A percentile compares a stretch with the other conserved stretches of the same genome.
These are phyloP conservation scores for Odontesthes bonariensis DNA, from an alignment of 2,113 vertebrate species.

Conservation along the genomic window DNA sequence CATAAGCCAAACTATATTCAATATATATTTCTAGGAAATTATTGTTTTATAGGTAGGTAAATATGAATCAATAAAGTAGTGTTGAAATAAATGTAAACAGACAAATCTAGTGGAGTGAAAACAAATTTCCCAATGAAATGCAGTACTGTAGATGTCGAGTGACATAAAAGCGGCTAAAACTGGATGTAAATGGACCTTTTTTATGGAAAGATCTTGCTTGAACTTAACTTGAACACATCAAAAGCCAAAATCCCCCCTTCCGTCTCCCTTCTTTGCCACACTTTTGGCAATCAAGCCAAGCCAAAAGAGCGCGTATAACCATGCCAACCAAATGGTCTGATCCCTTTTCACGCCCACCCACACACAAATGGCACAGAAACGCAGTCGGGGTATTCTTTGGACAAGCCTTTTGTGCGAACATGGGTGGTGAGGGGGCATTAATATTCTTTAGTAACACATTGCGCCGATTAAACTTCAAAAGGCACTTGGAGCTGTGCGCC, in stretches of 20 bases:
- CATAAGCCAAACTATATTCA: too few relatives aligned
- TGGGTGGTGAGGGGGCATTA: conserved; percentile 63
- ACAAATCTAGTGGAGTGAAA: neutral
- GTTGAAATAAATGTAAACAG: neutral
- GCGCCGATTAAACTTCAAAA: conserved; percentile 65
- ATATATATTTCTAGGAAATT: too few relatives aligned
- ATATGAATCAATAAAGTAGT: too few relatives aligned
- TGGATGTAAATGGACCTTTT: neutral
- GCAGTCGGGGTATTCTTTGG: conserved; percentile 45
- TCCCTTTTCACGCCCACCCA: conserved; percentile 66
- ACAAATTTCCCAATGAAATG: neutral
- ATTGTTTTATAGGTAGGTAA: too few relatives aligned
- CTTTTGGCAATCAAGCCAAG: conserved; percentile 62
- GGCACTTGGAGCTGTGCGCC: conserved; percentile 12
- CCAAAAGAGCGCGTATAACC: conserved; percentile 69
- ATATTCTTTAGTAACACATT: conserved; percentile 77
- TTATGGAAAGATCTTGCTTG: too few relatives aligned
- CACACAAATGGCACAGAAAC: conserved; percentile 35
- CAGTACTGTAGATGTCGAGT: neutral
- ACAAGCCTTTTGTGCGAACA: conserved; percentile 64
- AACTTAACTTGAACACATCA: too few relatives aligned
- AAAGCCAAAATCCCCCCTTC: neutral
- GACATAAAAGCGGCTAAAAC: neutral
- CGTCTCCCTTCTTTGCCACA: neutral
- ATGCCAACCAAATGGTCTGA: conserved; percentile 66